Conservation (phyloP, 2,888 invertebrate genomes). For the Nesidiocoris tenuis region DNA sequence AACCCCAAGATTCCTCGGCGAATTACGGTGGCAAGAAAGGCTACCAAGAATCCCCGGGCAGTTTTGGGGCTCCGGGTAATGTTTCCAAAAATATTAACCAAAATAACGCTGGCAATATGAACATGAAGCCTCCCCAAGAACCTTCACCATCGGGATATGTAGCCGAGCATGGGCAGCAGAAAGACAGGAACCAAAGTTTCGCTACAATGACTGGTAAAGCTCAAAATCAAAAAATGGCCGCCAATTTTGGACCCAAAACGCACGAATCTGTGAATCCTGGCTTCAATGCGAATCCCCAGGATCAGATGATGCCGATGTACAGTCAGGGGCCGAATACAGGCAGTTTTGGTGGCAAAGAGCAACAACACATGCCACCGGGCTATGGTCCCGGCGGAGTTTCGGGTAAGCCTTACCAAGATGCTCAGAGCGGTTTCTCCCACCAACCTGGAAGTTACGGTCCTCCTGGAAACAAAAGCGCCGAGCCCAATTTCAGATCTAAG, state of each 20-base stretch:
- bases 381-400: neutral
- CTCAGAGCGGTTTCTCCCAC: neutral
- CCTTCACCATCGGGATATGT: neutral
- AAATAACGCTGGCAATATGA: neutral
- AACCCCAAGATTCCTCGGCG: neutral
- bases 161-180: neutral
- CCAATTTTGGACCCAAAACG: neutral
- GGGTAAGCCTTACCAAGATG: neutral
- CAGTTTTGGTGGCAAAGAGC: neutral
- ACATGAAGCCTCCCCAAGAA: neutral
- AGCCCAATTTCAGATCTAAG: neutral
- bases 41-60: neutral
- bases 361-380: neutral
- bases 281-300: conserved; percentile 3
- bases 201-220: neutral
- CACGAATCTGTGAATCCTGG: neutral
- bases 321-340: neutral
- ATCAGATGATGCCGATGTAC: conserved; percentile 4
- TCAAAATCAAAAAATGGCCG: conserved; percentile 11
- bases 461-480: neutral
- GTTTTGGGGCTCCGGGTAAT: neutral
- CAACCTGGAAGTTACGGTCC: neutral
- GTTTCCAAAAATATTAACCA: neutral
- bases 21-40: neutral
- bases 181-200: neutral